These are phyloP conservation scores for Cassiopea andromeda DNA, from an alignment of 30 jellyfish, hydroid and myxozoan species.

Conservation along the genomic window DNA sequence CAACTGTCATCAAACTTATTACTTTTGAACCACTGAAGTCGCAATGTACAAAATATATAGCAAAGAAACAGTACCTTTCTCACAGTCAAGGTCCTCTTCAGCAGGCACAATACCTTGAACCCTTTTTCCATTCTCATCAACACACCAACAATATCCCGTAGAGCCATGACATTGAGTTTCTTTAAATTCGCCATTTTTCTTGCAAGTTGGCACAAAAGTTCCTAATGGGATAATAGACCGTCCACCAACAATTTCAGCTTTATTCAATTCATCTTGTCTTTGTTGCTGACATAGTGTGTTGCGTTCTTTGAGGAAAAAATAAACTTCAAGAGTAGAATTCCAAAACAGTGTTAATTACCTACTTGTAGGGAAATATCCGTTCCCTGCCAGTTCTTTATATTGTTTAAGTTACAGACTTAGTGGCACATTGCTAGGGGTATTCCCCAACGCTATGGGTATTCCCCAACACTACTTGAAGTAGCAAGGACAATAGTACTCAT, in stretches of 20 bases:
- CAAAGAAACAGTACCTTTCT: constrained; percentile 15
- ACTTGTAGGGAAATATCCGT: too few species aligned
- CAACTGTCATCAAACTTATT: too few species aligned
- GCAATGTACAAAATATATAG: neutral
- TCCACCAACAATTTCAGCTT: constrained; percentile 35
- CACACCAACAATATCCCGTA: constrained; percentile 78
- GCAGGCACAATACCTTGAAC: constrained; percentile 1
- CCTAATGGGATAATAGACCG: constrained; percentile 40
- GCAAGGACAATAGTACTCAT: too few species aligned
- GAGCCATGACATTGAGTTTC: constrained; percentile 77
- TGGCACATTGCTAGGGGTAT: too few species aligned
- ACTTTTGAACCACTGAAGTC: too few species aligned
- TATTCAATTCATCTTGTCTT: constrained; percentile 37
- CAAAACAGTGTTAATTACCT: too few species aligned
- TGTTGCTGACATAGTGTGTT: constrained; percentile 49
- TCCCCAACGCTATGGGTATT: too few species aligned
- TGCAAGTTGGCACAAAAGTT: constrained; percentile 44
- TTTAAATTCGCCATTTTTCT: constrained; percentile 61
- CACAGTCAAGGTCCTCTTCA: constrained; percentile 18
- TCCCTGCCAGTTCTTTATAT: too few species aligned
- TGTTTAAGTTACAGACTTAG: too few species aligned
- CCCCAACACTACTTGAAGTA: too few species aligned
- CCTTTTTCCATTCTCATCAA: constrained; percentile 50
- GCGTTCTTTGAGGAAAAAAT: constrained; percentile 7
- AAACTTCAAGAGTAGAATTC: too few species aligned